Evolutionary conservation across 2,113 vertebrate species (phyloP).

Genomic region (Stomatorhinus ivindoensis): DNA sequence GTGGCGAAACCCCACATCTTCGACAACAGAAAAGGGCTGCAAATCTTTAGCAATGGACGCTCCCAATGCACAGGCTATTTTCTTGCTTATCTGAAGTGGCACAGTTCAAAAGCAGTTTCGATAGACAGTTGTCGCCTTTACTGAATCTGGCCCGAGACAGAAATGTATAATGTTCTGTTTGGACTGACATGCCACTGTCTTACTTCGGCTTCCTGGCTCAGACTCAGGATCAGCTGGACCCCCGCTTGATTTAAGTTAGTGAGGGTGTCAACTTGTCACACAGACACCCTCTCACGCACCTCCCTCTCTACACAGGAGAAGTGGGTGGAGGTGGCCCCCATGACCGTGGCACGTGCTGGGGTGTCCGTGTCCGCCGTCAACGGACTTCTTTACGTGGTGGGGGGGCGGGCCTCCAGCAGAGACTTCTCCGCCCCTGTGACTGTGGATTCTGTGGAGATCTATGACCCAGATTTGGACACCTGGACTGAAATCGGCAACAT

Average conservation of each 20-base stretch:
- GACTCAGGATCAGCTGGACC: background rate
- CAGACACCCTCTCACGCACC: background rate
- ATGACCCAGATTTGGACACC: slow-evolving; percentile 87
- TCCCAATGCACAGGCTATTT: too few relatives aligned
- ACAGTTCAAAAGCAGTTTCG: too few relatives aligned
- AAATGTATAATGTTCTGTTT: background rate
- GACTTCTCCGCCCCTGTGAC: slow-evolving; percentile 90
- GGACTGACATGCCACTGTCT: background rate
- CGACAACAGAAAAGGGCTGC: too few relatives aligned
- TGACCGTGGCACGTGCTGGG: slow-evolving; percentile 82
- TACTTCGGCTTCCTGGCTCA: background rate
- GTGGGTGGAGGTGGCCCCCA: slow-evolving; percentile 85
- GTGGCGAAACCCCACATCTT: too few relatives aligned
- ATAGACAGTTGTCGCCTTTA: too few relatives aligned
- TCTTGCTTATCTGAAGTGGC: too few relatives aligned
- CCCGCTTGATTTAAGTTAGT: background rate
- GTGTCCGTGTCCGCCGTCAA: slow-evolving; percentile 84
- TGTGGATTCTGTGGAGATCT: slow-evolving; percentile 91
- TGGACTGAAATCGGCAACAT: slow-evolving; percentile 95
- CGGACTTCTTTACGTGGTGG: slow-evolving; percentile 82
- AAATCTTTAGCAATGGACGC: too few relatives aligned
- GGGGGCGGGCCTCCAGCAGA: slow-evolving; percentile 78
- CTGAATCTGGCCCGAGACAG: background rate
- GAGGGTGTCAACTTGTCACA: background rate
- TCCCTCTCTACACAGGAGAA: slow-evolving; percentile 68